phyloP scores from a whole-genome alignment of 1,140 invertebrate species.

The Cydia amplana region DNA sequence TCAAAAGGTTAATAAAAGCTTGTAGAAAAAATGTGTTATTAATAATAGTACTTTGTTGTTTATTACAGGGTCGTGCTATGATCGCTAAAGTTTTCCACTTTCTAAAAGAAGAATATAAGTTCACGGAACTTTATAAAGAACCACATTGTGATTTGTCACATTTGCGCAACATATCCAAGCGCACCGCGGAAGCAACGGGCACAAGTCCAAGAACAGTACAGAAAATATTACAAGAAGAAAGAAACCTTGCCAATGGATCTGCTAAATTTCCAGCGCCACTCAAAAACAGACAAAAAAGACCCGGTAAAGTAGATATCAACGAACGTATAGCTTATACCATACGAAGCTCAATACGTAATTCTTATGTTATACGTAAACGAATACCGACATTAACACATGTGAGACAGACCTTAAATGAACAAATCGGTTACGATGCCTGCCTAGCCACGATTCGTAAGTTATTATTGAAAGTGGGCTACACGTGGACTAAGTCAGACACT shows the following conservation, averaged over 20 bases:
- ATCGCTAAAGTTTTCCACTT: conserved; percentile 35
- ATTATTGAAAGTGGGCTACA: conserved; percentile 33
- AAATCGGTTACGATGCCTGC: conserved; percentile 28
- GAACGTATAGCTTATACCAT: conserved; percentile 1
- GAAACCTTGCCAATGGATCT: neutral
- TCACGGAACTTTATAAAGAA: conserved; percentile 4
- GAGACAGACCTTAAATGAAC: conserved; percentile 17
- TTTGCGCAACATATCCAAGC: conserved; percentile 10
- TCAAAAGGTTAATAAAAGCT: no score
- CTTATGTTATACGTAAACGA: neutral
- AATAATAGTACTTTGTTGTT: neutral
- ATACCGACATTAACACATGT: conserved; percentile 28
- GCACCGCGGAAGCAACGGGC: conserved; percentile 4
- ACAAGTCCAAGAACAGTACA: neutral
- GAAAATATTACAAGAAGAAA: conserved; percentile 21
- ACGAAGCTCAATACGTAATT: conserved; percentile 30
- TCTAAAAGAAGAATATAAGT: conserved; percentile 25
- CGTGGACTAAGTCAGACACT: conserved; percentile 32
- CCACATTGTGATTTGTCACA: conserved; percentile 27
- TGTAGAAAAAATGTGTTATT: no score
- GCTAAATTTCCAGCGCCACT: neutral
- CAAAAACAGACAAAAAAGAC: conserved; percentile 7
- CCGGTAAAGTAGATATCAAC: conserved; percentile 20
- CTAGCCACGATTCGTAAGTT: conserved; percentile 21
- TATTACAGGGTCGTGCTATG: conserved; percentile 21